Conservation (phyloP, 2,797 vertebrate genomes). For the Aphelocoma californica region DNA sequence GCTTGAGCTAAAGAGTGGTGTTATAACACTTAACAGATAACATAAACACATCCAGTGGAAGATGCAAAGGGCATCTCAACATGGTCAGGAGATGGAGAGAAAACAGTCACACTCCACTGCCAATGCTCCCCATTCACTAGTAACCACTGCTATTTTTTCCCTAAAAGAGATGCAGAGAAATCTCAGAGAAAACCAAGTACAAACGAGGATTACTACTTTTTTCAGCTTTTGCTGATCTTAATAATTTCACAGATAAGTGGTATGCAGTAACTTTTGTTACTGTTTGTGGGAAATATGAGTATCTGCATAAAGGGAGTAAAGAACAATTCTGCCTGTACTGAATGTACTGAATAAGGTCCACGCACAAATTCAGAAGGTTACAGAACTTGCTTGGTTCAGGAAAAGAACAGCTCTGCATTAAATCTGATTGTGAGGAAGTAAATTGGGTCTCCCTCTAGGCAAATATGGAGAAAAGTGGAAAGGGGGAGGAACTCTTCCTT, state of each 20-base stretch:
- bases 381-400: background rate
- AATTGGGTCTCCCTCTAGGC: background rate
- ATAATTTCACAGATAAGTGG: background rate
- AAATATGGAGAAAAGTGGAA: background rate
- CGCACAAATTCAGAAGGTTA: background rate
- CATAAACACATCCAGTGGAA: rapidly evolving
- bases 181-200: background rate
- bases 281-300: background rate
- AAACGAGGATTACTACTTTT: background rate
- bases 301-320: background rate
- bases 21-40: background rate
- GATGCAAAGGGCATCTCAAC: background rate
- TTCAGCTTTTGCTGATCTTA: background rate
- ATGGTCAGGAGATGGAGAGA: background rate
- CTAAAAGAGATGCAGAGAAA: background rate
- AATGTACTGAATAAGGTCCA: background rate
- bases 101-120: background rate
- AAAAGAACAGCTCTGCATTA: background rate
- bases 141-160: background rate
- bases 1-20: background rate
- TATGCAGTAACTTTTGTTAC: background rate
- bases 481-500: background rate
- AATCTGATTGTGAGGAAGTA: background rate
- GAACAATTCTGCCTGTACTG: background rate
- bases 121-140: background rate